A percentile compares a stretch with the other conserved stretches of the same genome.
Conservation (phyloP, 2,113 vertebrate genomes). For the Myotis brandtii region DNA sequence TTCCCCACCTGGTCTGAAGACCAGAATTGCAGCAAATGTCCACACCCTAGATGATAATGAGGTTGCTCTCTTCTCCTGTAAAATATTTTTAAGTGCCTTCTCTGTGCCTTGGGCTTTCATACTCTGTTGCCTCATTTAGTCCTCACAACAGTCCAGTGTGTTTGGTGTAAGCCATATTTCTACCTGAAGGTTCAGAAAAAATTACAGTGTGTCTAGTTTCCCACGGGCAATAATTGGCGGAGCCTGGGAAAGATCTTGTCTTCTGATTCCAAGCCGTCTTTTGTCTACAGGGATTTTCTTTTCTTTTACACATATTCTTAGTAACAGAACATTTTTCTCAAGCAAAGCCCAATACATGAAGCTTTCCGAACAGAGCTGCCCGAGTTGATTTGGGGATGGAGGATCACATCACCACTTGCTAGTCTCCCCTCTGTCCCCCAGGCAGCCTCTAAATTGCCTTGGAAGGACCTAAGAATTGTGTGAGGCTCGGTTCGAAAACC, state of each 20-base stretch:
- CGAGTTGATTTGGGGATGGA: background rate
- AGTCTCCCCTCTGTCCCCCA: background rate
- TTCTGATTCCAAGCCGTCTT: background rate
- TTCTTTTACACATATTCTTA: background rate
- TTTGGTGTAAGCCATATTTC: background rate
- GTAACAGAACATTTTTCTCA: background rate
- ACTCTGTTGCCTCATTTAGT: background rate
- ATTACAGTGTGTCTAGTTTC: background rate
- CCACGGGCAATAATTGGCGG: background rate
- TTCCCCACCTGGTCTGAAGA: background rate
- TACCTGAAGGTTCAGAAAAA: background rate
- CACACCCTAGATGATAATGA: background rate
- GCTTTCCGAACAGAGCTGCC: background rate
- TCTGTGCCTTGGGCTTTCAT: background rate
- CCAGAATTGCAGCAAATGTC: background rate
- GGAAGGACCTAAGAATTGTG: background rate
- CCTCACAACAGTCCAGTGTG: background rate
- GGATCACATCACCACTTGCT: background rate
- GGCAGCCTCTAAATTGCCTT: background rate
- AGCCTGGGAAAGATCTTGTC: background rate
- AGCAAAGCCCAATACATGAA: background rate
- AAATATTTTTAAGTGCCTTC: background rate
- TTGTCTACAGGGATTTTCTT: background rate
- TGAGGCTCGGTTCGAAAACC: slow-evolving; percentile 1
- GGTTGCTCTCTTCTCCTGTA: background rate